Evolutionary conservation across 2,797 vertebrate species (phyloP), one percentile per base, ranked within the genome.

Genomic region (Siniperca obscura): DNA sequence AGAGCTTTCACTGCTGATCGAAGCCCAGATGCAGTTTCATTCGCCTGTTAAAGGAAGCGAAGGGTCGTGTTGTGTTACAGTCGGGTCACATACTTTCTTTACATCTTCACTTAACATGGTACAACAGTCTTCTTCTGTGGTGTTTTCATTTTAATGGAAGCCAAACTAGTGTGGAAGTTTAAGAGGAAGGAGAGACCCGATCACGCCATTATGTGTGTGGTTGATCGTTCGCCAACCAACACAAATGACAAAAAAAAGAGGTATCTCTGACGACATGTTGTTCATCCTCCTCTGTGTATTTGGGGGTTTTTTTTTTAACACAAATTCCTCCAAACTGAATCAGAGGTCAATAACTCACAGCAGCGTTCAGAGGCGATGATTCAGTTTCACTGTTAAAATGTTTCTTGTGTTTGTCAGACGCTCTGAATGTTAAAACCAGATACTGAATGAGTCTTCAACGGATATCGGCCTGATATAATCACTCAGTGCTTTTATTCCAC

Each of bases 301-400:
- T 30, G 30, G 30, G 30, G 36, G 27, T 2, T 30, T 74, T 67
- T 44, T 64, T 44, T 8, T 94, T 93, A 86, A 93, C 86, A 75
- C 78, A 87, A 95, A 96, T 95, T 95, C 93, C 91, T 94, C 86
- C 74, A 68, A 86, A 87, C 91, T 95, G 95, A 95, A 92, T 94
- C 92, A 95, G 90, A 90, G 92, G 93, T 91, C 87, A 40, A 52
- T 55, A 34, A 59, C 75, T 72, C 74, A 70, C 44, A 69, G 68
- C 72, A 79, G 60, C 61, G 11, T 81, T 68, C 30, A 68, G 70
- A 86, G 62, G 44, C 25, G 65, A 82, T 92, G 92, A 90, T 78
- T 93, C 87, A 82, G 86, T 90, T 93, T 93, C 87, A 85, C 77
- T 79, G 64, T 74, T 78, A 75, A 87, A 81, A 90, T 92, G 81